A percentile compares a stretch with the other conserved stretches of the same genome.
These are phyloP conservation scores for Magallana ariakensis DNA, from an alignment of 1,140 invertebrate genomes.

Conservation along the genomic window DNA sequence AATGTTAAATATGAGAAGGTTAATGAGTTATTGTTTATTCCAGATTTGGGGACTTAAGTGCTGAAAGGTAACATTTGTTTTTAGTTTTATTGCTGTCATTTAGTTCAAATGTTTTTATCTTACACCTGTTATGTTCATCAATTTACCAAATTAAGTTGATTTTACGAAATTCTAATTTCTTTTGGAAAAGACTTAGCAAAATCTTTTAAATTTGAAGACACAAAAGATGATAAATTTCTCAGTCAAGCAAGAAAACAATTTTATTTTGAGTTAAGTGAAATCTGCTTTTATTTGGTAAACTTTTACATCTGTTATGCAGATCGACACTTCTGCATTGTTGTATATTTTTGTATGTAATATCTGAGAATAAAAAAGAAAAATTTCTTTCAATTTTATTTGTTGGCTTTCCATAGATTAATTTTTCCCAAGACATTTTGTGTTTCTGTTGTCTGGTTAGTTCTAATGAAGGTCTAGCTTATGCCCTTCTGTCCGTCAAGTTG, in stretches of 20 bases:
- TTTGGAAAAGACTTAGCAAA: too few relatives aligned
- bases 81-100: constrained; percentile 44
- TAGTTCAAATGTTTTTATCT: constrained; percentile 26
- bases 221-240: too few relatives aligned
- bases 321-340: constrained; percentile 25
- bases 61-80: constrained; percentile 56
- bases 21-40: constrained; percentile 47
- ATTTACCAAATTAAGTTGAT: constrained; percentile 14
- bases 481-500: neutral
- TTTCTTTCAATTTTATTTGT: neutral
- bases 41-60: constrained; percentile 59
- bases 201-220: too few relatives aligned
- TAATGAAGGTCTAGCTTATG: neutral
- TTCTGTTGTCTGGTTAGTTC: constrained; percentile 17
- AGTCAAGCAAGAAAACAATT: neutral
- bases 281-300: neutral
- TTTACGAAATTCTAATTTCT: neutral
- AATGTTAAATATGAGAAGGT: neutral
- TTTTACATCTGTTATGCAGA: constrained; percentile 8
- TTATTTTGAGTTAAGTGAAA: neutral
- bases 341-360: constrained; percentile 29
- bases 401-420: constrained; percentile 30
- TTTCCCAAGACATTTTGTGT: neutral
- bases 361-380: neutral
- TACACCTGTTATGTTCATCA: constrained; percentile 22